Base-by-base conservation (phyloP, 1,140 invertebrate species). In the Arion vulgaris region DNA sequence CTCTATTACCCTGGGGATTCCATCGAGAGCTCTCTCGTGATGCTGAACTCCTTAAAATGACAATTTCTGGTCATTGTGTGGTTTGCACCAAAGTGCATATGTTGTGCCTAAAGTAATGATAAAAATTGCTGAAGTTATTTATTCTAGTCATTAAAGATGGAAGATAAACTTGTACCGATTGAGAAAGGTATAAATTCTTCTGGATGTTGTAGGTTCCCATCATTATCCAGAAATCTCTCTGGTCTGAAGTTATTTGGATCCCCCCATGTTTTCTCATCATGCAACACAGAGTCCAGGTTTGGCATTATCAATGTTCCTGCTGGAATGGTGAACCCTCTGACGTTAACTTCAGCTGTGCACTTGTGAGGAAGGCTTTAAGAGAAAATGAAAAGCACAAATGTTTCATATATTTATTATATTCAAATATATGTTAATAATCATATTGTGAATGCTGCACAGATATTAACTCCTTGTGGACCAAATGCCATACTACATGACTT, bases 231-330 rank as follows among this genome's bases (percentile, higher is more conserved):
- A 86, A 93, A 93, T 78, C 95, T 91, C 84, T 95, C 94, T 0
- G 95, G 95, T 0, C 94, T 91, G 86, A 96, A 96, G 45, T 93
- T 92, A 57, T 95, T 92, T 0, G 96, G 95, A 90, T 96, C 94
- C 0, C 93, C 92, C 95, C 95, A 96, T 0, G 87, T 11, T 38
- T 86, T 69, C 0, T 87, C 85, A 85, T 93, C 92, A 36, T 86
- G 86, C 19, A 89, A 82, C n/a, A 89, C 86, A 28, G 85, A 87
- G 73, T 89, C 86, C 45, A 91, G 57, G 77, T 91, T 90, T 23
- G 89, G 87, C 11, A 92, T 68, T 15, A 93, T 78, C 17, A 86
- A 76, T 0, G 90, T 85, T 19, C 84, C 88, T 81, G 87, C 86
- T 0, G 90, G 92, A 69, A 93, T 88, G 15, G 80, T 81, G 83